These are phyloP conservation scores for Montipora efflorescens DNA, from an alignment of 64 coral and sea anemone species.

Conservation along the genomic window DNA sequence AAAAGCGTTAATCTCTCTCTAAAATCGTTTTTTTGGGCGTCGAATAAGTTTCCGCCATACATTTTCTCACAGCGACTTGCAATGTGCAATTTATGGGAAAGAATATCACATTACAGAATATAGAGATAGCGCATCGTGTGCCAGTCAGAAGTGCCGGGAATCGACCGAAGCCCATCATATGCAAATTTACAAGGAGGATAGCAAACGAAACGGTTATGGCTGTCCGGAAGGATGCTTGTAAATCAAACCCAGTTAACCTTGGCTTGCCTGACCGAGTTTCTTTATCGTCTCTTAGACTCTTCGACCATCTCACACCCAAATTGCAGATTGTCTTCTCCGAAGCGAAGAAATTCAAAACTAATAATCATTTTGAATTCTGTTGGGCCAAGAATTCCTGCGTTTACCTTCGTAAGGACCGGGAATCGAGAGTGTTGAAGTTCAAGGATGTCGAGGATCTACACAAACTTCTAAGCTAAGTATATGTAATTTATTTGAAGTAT, in stretches of 20 bases:
- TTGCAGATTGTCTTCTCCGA: conserved; percentile 15
- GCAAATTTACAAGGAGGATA: conserved; percentile 63
- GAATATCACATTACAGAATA: conserved; percentile 29
- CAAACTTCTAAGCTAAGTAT: background rate
- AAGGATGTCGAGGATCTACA: conserved; percentile 28
- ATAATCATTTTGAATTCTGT: conserved; percentile 10
- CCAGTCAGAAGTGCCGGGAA: background rate
- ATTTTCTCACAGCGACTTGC: no score
- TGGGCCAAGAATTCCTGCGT: conserved; percentile 44
- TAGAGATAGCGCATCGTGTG: conserved; percentile 62
- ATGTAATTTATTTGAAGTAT: background rate
- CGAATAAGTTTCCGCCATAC: no score
- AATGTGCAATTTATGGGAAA: background rate
- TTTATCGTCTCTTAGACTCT: background rate
- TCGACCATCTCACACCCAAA: conserved; percentile 54
- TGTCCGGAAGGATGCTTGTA: background rate
- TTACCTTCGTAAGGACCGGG: conserved; percentile 30
- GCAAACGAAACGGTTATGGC: conserved; percentile 51
- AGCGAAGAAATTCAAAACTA: conserved; percentile 6
- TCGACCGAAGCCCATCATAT: conserved; percentile 40
- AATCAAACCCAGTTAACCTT: background rate
- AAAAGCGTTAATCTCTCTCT: no score
- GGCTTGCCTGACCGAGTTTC: background rate
- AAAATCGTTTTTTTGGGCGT: no score
- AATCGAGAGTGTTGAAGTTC: conserved; percentile 11